Percentiles rank a stretch among this genome's conserved stretches.
phyloP scores from a whole-genome alignment of 2,888 invertebrate genomes.

The Caenorhabditis becei region DNA sequence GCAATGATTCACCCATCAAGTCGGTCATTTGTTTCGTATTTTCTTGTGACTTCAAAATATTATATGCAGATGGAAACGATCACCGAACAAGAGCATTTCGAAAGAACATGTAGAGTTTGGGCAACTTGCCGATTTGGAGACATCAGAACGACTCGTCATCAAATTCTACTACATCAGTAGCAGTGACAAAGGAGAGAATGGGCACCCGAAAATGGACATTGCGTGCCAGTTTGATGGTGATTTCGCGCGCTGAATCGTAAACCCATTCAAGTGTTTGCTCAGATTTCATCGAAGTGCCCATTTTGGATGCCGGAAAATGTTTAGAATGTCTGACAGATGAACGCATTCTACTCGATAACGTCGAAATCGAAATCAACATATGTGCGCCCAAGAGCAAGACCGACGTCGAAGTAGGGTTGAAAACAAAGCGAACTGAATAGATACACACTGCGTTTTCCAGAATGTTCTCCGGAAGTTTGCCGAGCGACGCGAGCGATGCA shows the following conservation, averaged over 20 bases:
- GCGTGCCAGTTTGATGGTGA: conserved; percentile 58
- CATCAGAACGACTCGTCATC: conserved; percentile 42
- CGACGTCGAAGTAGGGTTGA: conserved; percentile 29
- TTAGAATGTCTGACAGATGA: conserved; percentile 52
- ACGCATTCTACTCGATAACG: conserved; percentile 37
- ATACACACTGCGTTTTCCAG: conserved; percentile 9
- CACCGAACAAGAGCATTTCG: conserved; percentile 30
- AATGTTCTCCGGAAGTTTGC: conserved; percentile 28
- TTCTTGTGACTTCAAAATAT: too few species aligned
- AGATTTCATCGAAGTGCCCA: conserved; percentile 59
- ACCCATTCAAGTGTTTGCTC: conserved; percentile 36
- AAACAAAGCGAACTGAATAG: conserved; percentile 8
- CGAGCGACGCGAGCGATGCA: conserved; percentile 35
- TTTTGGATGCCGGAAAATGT: conserved; percentile 51
- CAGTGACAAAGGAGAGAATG: conserved; percentile 20
- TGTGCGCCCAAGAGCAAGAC: conserved; percentile 35
- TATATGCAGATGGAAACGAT: conserved; percentile 42
- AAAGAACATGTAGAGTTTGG: conserved; percentile 34
- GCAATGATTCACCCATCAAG: conserved; percentile 11
- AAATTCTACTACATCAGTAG: conserved; percentile 41
- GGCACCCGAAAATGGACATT: conserved; percentile 37
- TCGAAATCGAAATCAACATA: conserved; percentile 55
- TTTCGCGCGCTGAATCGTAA: conserved; percentile 24
- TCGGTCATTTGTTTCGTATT: background rate
- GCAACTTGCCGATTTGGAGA: conserved; percentile 15